Conservation (phyloP, 2,888 invertebrate species). For the Yponomeuta plumbellus region DNA sequence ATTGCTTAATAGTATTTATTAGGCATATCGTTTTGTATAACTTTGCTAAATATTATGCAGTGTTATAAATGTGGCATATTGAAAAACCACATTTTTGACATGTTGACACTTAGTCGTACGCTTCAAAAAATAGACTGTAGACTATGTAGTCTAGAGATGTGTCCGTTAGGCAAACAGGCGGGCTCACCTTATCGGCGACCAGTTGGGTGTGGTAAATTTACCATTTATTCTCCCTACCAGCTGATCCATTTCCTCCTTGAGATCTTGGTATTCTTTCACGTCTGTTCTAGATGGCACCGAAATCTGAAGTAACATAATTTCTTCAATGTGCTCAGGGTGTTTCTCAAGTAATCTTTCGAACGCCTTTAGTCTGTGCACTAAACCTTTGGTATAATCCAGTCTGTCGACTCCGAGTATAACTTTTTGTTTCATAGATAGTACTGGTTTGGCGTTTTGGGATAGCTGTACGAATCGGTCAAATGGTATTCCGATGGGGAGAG, state of each 20-base stretch:
- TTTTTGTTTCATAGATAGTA: slow-evolving; percentile 84
- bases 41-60: no score
- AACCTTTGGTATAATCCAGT: slow-evolving; percentile 93
- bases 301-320: slow-evolving; percentile 88
- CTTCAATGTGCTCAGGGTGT: slow-evolving; percentile 90
- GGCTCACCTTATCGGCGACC: slow-evolving; percentile 87
- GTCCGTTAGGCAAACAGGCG: not conserved
- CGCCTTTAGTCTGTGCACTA: slow-evolving; percentile 87
- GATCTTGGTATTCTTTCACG: slow-evolving; percentile 91
- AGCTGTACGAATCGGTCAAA: slow-evolving; percentile 90
- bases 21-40: no score
- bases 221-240: slow-evolving; percentile 92
- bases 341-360: slow-evolving; percentile 88
- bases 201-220: slow-evolving; percentile 91
- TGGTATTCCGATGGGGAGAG: slow-evolving; percentile 92
- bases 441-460: slow-evolving; percentile 82
- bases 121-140: no score
- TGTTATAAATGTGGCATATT: no score
- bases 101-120: no score
- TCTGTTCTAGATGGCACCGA: slow-evolving; percentile 93
- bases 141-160: not conserved
- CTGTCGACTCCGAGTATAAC: slow-evolving; percentile 92
- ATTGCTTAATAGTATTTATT: no score
- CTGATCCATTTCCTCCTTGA: slow-evolving; percentile 94
- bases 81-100: no score